Percentiles rank a stretch among this genome's conserved stretches.
phyloP scores from a whole-genome alignment of 1,140 invertebrate species.

The Drosophila nasuta region DNA sequence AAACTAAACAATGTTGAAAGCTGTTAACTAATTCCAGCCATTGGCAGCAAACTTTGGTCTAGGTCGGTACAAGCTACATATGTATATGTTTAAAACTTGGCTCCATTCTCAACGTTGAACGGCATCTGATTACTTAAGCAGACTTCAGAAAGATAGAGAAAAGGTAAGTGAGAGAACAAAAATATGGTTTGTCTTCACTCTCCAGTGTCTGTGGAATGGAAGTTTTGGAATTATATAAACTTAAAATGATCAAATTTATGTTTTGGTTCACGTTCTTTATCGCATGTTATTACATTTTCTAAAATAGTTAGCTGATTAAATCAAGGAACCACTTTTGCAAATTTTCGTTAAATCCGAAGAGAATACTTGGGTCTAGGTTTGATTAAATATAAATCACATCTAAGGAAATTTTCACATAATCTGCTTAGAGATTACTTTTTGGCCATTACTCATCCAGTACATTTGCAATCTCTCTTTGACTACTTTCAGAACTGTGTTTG shows the following conservation, averaged over 20 bases:
- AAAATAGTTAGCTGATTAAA: neutral
- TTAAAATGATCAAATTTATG: too few relatives aligned
- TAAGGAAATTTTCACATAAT: conserved; percentile 1
- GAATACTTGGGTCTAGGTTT: neutral
- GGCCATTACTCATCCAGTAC: conserved; percentile 13
- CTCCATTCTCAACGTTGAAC: neutral
- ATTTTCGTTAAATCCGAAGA: neutral
- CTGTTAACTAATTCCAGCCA: neutral
- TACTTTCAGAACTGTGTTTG: conserved; percentile 1
- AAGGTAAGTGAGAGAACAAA: neutral
- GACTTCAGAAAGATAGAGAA: neutral
- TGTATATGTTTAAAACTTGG: neutral
- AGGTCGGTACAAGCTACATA: neutral
- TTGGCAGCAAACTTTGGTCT: neutral
- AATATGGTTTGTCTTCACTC: too few relatives aligned
- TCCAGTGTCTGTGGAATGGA: too few relatives aligned
- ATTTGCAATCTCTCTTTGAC: conserved; percentile 6
- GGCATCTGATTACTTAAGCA: neutral
- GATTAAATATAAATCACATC: conserved; percentile 13
- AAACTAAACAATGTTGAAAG: neutral
- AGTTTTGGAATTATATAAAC: too few relatives aligned
- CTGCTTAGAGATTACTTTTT: conserved; percentile 1
- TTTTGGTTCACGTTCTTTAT: too few relatives aligned
- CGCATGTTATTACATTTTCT: too few relatives aligned
- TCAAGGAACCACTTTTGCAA: neutral